Conservation (phyloP, 2,113 vertebrate genomes). For the Prionailurus bengalensis region DNA sequence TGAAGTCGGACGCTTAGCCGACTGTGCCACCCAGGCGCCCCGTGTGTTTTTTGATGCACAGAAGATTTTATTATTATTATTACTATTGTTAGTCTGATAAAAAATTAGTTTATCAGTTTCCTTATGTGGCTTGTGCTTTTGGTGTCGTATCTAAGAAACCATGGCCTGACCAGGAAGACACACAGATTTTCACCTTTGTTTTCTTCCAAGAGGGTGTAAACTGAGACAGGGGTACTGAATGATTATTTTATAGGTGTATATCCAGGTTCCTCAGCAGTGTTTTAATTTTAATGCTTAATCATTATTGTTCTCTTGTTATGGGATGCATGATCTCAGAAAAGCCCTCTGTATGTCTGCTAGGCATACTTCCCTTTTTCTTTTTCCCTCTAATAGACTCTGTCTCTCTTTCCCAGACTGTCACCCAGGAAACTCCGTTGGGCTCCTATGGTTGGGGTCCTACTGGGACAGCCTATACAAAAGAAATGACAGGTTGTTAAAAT, state of each 20-base stretch:
- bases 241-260: neutral
- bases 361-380: neutral
- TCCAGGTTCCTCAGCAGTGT: neutral
- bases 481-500: neutral
- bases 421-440: neutral
- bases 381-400: neutral
- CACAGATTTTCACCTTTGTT: neutral
- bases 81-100: neutral
- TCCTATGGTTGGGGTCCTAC: accelerated
- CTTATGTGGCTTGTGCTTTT: neutral
- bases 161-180: neutral
- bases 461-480: neutral
- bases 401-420: neutral
- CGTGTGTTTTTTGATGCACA: neutral
- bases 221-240: neutral
- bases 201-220: neutral
- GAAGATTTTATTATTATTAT: neutral
- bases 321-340: neutral
- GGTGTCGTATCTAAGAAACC: neutral
- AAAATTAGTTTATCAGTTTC: neutral
- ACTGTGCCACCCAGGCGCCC: too few relatives aligned
- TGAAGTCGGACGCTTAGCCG: too few relatives aligned
- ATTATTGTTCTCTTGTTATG: neutral
- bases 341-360: neutral
- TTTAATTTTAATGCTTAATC: neutral